phyloP scores from a whole-genome alignment of 2,888 invertebrate genomes.

The Spodoptera picta region DNA sequence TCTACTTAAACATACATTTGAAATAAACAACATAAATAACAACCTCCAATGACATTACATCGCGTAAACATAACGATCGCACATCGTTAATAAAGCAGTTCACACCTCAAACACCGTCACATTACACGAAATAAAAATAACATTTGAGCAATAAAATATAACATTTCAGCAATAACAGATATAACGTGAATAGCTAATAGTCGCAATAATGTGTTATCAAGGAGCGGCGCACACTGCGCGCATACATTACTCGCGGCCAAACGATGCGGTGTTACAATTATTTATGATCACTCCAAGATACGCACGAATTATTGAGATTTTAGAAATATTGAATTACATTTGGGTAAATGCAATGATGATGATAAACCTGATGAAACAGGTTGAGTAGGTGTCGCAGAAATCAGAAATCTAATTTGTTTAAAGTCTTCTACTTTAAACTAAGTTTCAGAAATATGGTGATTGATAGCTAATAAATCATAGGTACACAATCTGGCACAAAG shows the following conservation, averaged over 20 bases:
- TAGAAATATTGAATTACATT: slow-evolving; percentile 27
- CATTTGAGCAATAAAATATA: slow-evolving; percentile 49
- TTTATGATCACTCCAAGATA: slow-evolving; percentile 72
- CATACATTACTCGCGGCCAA: slow-evolving; percentile 63
- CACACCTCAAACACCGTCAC: slow-evolving; percentile 22
- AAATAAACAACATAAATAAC: too few species aligned
- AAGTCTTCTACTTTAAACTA: too few species aligned
- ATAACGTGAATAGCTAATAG: slow-evolving; percentile 77
- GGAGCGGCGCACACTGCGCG: slow-evolving; percentile 68
- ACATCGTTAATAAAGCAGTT: slow-evolving; percentile 8
- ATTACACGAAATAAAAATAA: slow-evolving; percentile 40
- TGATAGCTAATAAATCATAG: too few species aligned
- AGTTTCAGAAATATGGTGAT: too few species aligned
- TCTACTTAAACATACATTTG: too few species aligned
- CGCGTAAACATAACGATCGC: too few species aligned
- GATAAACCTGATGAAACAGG: too few species aligned
- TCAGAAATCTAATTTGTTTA: too few species aligned
- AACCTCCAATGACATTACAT: too few species aligned
- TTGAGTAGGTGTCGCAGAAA: too few species aligned
- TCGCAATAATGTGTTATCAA: slow-evolving; percentile 75
- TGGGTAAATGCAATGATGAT: background rate
- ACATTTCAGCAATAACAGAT: slow-evolving; percentile 66
- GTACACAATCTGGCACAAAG: too few species aligned
- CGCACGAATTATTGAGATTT: slow-evolving; percentile 56
- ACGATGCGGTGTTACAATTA: slow-evolving; percentile 64